Base-by-base conservation (phyloP, 2,113 vertebrate species). In the Cryptomyrus ogoouensis region DNA sequence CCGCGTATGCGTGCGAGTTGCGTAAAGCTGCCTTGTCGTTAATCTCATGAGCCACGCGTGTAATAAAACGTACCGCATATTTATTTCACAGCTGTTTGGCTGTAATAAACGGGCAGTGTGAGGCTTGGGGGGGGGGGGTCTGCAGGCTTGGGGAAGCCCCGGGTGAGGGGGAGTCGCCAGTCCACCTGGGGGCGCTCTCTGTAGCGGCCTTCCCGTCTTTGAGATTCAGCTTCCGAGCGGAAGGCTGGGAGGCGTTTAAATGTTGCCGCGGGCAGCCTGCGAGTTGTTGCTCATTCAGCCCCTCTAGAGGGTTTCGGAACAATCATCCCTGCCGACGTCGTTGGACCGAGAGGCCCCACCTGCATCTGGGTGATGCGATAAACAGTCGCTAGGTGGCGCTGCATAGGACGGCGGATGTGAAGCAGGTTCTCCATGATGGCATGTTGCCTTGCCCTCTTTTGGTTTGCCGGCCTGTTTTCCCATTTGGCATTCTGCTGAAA, bases 101-200 rank as follows among this genome's bases (percentile, higher is more conserved):
- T 44, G 66, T 53, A 89, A 89, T 39, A 44, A 70, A 66, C 8
- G 21, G 42, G 1, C 44, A 47, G 52, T 13, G 35, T 39, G 44
- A 88, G 15, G 44, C 24, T n/a, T 12, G n/a, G 53, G n/a, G 88
- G 2, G 52, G 53, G 52, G 58, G 58, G 24, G 24, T n/a, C 8
- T 27, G 24, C 19, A 70, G 62, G 44, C 24, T 35, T 66, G 42
- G 90, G 83, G 80, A 91, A 31, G 88, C 66, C 35, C 58, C 0
- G 24, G 42, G 70, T 80, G 56, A 85, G 87, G 58, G 90, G 53
- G 91, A 90, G 90, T 92, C 8, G 39, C 74, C 35, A 1, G 35
- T 42, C 74, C 35, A 42, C 15, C 74, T 49, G 83, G 83, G n/a
- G 83, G 24, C n/a, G 24, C 44, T 27, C 44, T 85, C 24, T 21